These are phyloP conservation scores for Solenopsis invicta DNA, from an alignment of 1,140 invertebrate genomes.

Conservation along the genomic window DNA sequence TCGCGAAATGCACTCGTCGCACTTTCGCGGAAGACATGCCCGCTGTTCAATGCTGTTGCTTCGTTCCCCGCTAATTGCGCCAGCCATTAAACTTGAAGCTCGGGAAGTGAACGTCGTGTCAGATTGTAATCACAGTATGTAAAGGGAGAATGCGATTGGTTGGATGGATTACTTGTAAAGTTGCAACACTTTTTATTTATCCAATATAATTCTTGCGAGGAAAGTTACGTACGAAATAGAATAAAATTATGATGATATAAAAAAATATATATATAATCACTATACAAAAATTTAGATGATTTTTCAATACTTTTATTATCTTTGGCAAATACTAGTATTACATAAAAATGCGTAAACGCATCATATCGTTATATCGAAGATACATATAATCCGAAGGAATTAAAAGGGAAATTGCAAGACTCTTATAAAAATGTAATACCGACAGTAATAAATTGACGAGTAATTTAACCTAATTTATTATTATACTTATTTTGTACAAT, in stretches of 20 bases:
- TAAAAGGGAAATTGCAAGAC: too few relatives aligned
- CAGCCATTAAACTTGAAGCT: conserved; percentile 24
- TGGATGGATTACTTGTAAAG: background rate
- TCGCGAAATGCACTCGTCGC: conserved; percentile 60
- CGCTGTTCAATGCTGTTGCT: conserved; percentile 13
- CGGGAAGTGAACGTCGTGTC: background rate
- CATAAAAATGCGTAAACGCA: background rate
- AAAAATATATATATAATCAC: too few relatives aligned
- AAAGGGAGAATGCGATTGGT: background rate
- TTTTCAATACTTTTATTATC: background rate
- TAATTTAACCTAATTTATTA: too few relatives aligned
- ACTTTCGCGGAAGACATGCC: conserved; percentile 68
- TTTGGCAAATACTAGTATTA: background rate
- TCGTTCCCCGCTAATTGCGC: conserved; percentile 61
- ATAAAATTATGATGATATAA: background rate
- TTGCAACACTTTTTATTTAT: background rate
- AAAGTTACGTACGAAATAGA: background rate
- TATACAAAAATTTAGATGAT: too few relatives aligned
- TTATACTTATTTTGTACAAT: too few relatives aligned
- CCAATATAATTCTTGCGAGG: background rate
- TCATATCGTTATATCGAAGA: background rate
- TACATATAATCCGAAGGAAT: background rate
- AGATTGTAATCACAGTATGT: background rate
- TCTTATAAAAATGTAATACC: too few relatives aligned
- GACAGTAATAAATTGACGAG: too few relatives aligned